Percentiles rank a stretch among this genome's conserved stretches.
These are phyloP conservation scores for Apeira syringaria DNA, from an alignment of 2,888 invertebrate species.

Conservation along the genomic window DNA sequence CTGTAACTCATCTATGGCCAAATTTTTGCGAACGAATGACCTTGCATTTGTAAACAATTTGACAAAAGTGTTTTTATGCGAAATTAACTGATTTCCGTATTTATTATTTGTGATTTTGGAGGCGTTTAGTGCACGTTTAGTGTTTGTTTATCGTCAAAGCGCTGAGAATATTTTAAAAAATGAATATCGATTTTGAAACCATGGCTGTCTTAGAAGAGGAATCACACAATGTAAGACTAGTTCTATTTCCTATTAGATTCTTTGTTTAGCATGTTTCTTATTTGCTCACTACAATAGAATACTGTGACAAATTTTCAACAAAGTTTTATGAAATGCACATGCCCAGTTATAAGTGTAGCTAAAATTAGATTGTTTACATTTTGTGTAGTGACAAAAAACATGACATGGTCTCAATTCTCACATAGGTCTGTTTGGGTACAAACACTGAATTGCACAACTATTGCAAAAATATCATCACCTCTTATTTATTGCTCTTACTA, in stretches of 20 bases:
- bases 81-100: too few species aligned
- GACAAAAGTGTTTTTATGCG: too few species aligned
- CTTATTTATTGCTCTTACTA: too few species aligned
- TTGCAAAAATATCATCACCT: too few species aligned
- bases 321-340: neutral
- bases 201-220: constrained; percentile 86
- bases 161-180: constrained; percentile 37
- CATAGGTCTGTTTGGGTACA: too few species aligned
- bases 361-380: constrained; percentile 22
- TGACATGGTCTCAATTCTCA: constrained; percentile 18
- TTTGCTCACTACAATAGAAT: neutral
- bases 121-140: constrained; percentile 39
- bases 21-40: too few species aligned
- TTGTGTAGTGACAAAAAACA: constrained; percentile 16
- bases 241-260: too few species aligned
- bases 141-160: constrained; percentile 36
- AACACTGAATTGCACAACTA: constrained; percentile 61
- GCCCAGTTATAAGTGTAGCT: neutral
- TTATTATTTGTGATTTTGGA: too few species aligned
- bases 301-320: neutral
- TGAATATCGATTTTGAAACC: constrained; percentile 85
- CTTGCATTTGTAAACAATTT: too few species aligned
- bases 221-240: constrained; percentile 81
- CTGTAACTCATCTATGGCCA: too few species aligned
- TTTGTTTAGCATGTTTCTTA: constrained; percentile 44